A percentile compares a stretch with the other conserved stretches of the same genome.
Conservation (phyloP, 2,113 vertebrate species). For the Mirza zaza region DNA sequence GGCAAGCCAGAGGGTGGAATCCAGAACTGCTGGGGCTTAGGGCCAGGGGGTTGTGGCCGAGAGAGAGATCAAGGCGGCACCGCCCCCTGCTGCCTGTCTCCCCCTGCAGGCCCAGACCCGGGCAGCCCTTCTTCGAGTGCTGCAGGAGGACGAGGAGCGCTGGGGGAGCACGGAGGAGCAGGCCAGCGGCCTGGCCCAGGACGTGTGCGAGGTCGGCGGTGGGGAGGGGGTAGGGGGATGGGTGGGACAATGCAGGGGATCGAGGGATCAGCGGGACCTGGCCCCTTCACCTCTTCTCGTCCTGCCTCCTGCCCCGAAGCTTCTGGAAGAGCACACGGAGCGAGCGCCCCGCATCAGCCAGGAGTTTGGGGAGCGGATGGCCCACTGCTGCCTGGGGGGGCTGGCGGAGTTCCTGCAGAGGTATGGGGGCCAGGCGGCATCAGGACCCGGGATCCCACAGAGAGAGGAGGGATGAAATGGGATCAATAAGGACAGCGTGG, state of each 20-base stretch:
- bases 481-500: not conserved
- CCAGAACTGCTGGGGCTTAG: not conserved
- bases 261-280: not conserved
- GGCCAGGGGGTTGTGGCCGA: not conserved
- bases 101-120: slow-evolving; percentile 65
- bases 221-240: not conserved
- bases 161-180: not conserved
- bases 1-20: not conserved
- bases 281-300: not conserved
- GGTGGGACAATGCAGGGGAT: rapidly evolving
- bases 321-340: slow-evolving; percentile 91
- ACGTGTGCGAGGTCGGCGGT: slow-evolving; percentile 67
- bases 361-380: slow-evolving; percentile 89
- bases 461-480: not conserved
- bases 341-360: slow-evolving; percentile 89
- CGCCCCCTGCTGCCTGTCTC: not conserved
- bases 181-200: slow-evolving; percentile 69
- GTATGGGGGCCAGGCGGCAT: slow-evolving; percentile 61
- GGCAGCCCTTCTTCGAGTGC: slow-evolving; percentile 60
- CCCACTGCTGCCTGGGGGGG: slow-evolving; percentile 89
- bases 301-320: slow-evolving; percentile 78
- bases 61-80: not conserved
- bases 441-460: not conserved
- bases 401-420: slow-evolving; percentile 93
- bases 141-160: slow-evolving; percentile 70